Conservation (phyloP, 2,888 invertebrate genomes). For the Xanthia togata region DNA sequence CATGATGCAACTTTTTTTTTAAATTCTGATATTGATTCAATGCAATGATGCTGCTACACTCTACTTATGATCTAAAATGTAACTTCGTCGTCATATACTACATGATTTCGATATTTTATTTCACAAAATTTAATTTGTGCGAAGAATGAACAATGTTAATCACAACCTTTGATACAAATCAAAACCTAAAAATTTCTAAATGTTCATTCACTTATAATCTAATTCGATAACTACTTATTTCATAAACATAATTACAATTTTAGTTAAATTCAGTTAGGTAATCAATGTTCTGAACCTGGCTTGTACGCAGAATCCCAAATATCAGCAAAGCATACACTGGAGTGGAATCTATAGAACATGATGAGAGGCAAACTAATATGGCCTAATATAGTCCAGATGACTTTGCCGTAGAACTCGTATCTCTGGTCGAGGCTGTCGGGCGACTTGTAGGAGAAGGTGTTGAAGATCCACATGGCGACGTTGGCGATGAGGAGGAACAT, state of each 20-base stretch:
- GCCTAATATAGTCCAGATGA: conserved; percentile 93
- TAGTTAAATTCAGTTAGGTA: not conserved
- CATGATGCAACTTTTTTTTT: not conserved
- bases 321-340: conserved; percentile 94
- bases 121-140: not conserved
- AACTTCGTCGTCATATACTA: not conserved
- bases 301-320: conserved; percentile 95
- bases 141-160: not conserved
- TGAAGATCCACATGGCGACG: conserved; percentile 94
- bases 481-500: conserved; percentile 94
- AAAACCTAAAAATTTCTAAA: not conserved
- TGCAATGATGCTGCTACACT: not conserved
- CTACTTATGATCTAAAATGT: not conserved
- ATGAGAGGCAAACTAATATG: conserved; percentile 94
- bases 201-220: not conserved
- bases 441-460: conserved; percentile 92
- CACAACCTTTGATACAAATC: not conserved
- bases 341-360: conserved; percentile 95
- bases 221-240: conserved; percentile 7
- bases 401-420: conserved; percentile 93
- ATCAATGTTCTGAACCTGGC: conserved; percentile 86
- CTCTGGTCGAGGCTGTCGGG: conserved; percentile 89
- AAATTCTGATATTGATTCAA: not conserved
- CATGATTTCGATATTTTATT: not conserved
- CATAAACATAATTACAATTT: not conserved